Evolutionary conservation across 1,140 invertebrate genomes (phyloP).

Genomic region (Danaus melanippus): DNA sequence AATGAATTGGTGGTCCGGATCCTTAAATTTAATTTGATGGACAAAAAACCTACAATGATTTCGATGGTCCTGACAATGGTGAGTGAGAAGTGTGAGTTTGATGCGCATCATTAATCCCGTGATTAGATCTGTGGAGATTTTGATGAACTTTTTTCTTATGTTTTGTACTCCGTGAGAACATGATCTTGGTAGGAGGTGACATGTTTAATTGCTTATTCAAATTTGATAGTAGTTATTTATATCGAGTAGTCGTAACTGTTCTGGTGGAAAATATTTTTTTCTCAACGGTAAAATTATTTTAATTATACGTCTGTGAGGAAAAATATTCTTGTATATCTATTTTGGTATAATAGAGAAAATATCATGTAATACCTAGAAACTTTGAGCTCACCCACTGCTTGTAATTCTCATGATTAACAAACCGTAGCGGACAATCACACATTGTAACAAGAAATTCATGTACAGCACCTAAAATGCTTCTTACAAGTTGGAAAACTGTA

Average conservation of each 20-base stretch:
- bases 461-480: background rate
- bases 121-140: slow-evolving; percentile 44
- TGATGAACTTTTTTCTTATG: slow-evolving; percentile 16
- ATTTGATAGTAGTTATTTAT: too few relatives aligned
- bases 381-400: slow-evolving; percentile 4
- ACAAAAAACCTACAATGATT: slow-evolving; percentile 43
- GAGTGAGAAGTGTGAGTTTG: slow-evolving; percentile 38
- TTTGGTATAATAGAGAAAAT: too few relatives aligned
- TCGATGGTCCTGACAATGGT: slow-evolving; percentile 27
- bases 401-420: slow-evolving; percentile 49
- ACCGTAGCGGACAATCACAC: slow-evolving; percentile 49
- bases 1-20: slow-evolving; percentile 45
- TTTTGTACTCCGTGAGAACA: slow-evolving; percentile 12
- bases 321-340: too few relatives aligned
- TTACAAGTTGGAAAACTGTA: slow-evolving; percentile 2
- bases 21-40: slow-evolving; percentile 38
- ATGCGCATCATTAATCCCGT: slow-evolving; percentile 50
- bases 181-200: too few relatives aligned
- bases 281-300: too few relatives aligned
- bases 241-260: too few relatives aligned
- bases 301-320: too few relatives aligned
- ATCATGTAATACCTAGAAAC: too few relatives aligned
- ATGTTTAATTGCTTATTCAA: too few relatives aligned
- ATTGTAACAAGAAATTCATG: slow-evolving; percentile 26
- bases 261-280: too few relatives aligned